Conservation (phyloP, 1,140 invertebrate species). For the Hestina assimilis region DNA sequence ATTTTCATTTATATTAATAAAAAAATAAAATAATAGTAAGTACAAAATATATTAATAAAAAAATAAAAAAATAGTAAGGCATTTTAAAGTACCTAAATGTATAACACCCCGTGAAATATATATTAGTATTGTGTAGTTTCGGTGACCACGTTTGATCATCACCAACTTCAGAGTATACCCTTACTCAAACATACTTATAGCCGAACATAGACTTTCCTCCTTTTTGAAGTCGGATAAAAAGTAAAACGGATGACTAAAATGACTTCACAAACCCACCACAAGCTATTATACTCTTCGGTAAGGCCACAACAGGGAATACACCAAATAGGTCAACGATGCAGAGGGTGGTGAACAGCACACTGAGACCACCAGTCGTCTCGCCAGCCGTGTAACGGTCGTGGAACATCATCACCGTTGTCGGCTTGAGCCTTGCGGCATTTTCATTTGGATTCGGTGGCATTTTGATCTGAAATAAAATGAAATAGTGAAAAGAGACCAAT, state of each 20-base stretch:
- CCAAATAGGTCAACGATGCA: conserved; percentile 90
- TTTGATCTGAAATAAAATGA: neutral
- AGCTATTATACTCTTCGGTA: conserved; percentile 85
- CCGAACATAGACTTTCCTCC: no score
- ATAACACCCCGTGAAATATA: no score
- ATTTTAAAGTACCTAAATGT: no score
- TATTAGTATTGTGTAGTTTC: no score
- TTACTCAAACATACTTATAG: no score
- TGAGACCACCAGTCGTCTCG: conserved; percentile 76
- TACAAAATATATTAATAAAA: no score
- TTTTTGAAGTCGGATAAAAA: neutral
- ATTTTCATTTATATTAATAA: no score
- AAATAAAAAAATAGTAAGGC: no score
- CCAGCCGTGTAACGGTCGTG: conserved; percentile 51
- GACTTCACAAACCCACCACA: conserved; percentile 79
- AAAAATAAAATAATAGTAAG: no score
- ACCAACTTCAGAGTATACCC: no score
- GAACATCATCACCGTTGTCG: conserved; percentile 36
- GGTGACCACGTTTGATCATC: no score
- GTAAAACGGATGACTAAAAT: neutral
- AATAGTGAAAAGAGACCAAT: no score
- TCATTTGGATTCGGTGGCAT: neutral
- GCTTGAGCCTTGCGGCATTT: conserved; percentile 11
- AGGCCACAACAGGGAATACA: conserved; percentile 87
- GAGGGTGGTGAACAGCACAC: conserved; percentile 84